phyloP scores from a whole-genome alignment of 1,140 invertebrate genomes.

The Agrilus planipennis region DNA sequence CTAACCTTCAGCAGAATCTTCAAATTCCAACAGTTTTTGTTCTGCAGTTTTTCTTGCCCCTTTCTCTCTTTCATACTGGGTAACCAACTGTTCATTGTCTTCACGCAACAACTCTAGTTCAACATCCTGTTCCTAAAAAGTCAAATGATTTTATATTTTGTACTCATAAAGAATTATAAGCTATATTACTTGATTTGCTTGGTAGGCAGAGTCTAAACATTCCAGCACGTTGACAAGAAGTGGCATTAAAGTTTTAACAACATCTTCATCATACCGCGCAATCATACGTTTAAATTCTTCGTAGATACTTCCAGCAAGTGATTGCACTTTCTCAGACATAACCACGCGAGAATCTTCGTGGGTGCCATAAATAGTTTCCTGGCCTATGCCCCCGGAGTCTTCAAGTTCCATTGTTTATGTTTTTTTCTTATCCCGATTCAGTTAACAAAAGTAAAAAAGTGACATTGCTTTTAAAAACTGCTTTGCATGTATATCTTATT shows the following conservation, averaged over 20 bases:
- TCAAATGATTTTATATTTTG: not conserved
- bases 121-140: constrained; percentile 72
- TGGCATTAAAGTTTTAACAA: constrained; percentile 98
- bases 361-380: constrained; percentile 69
- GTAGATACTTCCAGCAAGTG: constrained; percentile 92
- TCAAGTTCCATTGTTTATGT: constrained; percentile 24
- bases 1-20: constrained; percentile 79
- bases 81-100: constrained; percentile 97
- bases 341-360: constrained; percentile 75
- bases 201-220: constrained; percentile 89
- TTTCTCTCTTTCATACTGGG: constrained; percentile 98
- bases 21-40: constrained; percentile 92
- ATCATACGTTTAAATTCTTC: constrained; percentile 99
- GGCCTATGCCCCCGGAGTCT: constrained; percentile 24
- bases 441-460: too few species aligned
- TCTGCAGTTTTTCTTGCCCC: constrained; percentile 87
- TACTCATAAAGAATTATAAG: not conserved
- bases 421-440: too few species aligned
- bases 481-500: too few species aligned
- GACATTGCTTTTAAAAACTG: too few species aligned
- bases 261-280: constrained; percentile 92
- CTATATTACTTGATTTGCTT: constrained; percentile 68
- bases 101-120: constrained; percentile 93
- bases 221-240: constrained; percentile 95
- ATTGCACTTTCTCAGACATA: constrained; percentile 96